Evolutionary conservation across 2,113 vertebrate species (phyloP).

Genomic region (Pantherophis guttatus): DNA sequence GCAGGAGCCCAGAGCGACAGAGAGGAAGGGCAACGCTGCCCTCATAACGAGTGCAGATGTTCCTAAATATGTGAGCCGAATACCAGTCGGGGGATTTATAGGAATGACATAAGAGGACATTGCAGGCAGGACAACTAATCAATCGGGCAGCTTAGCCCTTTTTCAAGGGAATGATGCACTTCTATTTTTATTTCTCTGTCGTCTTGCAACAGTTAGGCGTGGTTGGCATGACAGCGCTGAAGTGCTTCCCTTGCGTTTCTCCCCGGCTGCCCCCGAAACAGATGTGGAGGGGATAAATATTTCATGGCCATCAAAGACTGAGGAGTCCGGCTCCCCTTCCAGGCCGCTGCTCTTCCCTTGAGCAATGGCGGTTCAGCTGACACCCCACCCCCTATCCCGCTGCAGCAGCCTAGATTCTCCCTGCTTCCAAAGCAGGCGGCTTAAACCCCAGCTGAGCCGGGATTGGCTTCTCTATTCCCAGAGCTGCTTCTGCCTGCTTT

Average conservation of each 20-base stretch:
- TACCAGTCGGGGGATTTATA: background rate
- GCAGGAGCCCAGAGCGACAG: background rate
- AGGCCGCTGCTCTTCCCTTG: background rate
- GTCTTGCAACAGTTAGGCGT: background rate
- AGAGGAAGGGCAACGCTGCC: background rate
- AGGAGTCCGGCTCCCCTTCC: background rate
- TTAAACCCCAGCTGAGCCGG: background rate
- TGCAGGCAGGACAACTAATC: background rate
- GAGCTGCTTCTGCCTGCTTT: background rate
- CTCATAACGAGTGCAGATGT: background rate
- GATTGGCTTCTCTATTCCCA: background rate
- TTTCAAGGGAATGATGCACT: background rate
- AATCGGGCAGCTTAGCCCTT: background rate
- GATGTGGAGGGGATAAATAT: background rate
- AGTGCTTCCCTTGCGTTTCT: background rate
- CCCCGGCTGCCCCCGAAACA: background rate
- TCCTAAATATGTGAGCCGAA: background rate
- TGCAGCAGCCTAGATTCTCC: background rate
- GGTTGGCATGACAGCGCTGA: background rate
- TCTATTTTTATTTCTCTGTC: background rate
- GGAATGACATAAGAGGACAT: background rate
- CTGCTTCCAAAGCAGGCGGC: background rate
- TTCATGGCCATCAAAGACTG: background rate
- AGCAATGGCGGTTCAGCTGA: background rate
- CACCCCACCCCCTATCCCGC: background rate